A percentile compares a stretch with the other conserved stretches of the same genome.
Evolutionary conservation across 2,113 vertebrate species (phyloP).

Genomic region (Eublepharis macularius): DNA sequence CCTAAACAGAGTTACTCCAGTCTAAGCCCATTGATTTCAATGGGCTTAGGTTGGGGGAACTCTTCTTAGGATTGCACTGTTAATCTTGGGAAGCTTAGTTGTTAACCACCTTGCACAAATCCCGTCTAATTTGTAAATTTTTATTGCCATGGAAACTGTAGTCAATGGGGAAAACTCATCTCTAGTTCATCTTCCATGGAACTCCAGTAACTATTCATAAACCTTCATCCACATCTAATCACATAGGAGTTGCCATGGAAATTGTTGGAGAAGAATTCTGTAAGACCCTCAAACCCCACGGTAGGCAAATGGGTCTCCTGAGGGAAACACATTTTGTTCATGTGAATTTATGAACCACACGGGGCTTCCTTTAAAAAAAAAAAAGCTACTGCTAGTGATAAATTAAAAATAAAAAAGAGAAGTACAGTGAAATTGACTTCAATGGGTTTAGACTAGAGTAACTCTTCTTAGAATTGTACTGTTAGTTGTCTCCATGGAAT

Average conservation of each 20-base stretch:
- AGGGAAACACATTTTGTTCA: constrained; percentile 48
- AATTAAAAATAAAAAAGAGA: too few relatives aligned
- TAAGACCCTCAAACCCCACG: constrained; percentile 54
- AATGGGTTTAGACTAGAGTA: too few relatives aligned
- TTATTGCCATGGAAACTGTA: constrained; percentile 75
- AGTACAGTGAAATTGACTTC: too few relatives aligned
- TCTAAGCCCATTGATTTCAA: too few relatives aligned
- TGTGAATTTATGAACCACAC: constrained; percentile 37
- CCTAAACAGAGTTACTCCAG: too few relatives aligned
- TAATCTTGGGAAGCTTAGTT: constrained; percentile 30
- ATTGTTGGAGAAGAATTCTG: constrained; percentile 76
- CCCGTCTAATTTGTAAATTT: constrained; percentile 75
- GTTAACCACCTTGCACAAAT: constrained; percentile 60
- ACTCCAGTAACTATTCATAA: constrained; percentile 79
- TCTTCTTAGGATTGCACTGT: too few relatives aligned
- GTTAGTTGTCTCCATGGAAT: constrained; percentile 13
- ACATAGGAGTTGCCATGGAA: constrained; percentile 83
- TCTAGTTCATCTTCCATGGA: constrained; percentile 73
- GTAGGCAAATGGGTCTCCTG: constrained; percentile 73
- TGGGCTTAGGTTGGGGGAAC: too few relatives aligned
- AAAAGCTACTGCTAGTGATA: too few relatives aligned
- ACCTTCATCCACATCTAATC: constrained; percentile 79
- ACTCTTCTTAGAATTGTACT: too few relatives aligned
- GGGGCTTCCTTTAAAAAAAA: too few relatives aligned
- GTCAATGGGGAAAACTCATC: constrained; percentile 73